Evolutionary conservation across 2,888 invertebrate genomes (phyloP), one percentile per base, ranked within the genome.

Genomic region (Physocephala rufipes): DNA sequence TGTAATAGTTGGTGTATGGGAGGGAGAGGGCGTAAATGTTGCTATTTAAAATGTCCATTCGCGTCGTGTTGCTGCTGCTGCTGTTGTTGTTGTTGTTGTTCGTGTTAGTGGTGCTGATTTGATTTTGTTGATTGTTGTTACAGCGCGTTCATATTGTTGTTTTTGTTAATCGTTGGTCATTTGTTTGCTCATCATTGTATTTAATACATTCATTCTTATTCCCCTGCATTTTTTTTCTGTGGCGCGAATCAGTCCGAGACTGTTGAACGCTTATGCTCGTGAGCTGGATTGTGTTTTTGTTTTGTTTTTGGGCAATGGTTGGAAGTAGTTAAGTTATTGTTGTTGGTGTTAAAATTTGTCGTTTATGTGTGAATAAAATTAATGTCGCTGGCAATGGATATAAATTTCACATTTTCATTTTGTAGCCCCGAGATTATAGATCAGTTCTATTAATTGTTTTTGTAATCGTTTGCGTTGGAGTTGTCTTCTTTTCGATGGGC

Each of bases 291-390:
- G 28, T 19, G 2, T 15, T 26, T 30, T 15, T 62, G 30, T 30
- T 62, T 13, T 36, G 36, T 36, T 36, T 2, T 24, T 59, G 19
- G 66, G 30, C 28, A 28, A 21, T 58, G 58, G 58, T 68, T 43
- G 59, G 36, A 64, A 47, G 58, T 67, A 59, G 67, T 73, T 36
- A 65, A 65, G 30, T 67, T 53, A 45, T 66, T 69, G 64, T 70
- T 70, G 58, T 58, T 70, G 53, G 63, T 70, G 64, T 70, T 63
- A 61, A 53, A 43, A 26, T 55, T 69, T 63, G 62, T 63, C 67
- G 51, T 68, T 68, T 68, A 68, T 68, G 62, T 68, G 68, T 68
- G 68, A 68, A 68, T 68, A 51, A 62, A 68, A 68, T 68, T 68
- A 68, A 68, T 53, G 68, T 62, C 68, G 43, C 51, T 49, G 61